phyloP scores from a whole-genome alignment of 2,113 vertebrate genomes.

The Chrysochloris asiatica region DNA sequence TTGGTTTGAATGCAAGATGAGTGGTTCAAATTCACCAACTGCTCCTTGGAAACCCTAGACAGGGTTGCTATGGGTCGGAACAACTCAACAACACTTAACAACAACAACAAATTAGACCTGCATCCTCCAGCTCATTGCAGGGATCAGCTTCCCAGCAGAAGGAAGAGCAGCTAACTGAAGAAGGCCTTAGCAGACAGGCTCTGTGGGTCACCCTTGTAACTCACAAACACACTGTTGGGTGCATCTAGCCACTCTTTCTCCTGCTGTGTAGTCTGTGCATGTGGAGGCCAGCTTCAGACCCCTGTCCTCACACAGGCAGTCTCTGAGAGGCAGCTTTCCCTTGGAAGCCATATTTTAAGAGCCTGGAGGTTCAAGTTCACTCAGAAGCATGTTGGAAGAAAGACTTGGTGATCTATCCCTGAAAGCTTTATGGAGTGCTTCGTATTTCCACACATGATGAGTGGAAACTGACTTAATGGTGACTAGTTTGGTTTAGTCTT shows the following conservation, averaged over 20 bases:
- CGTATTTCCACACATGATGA: neutral
- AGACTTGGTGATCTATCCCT: neutral
- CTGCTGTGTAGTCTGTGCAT: neutral
- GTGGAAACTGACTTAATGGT: neutral
- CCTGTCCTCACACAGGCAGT: accelerated
- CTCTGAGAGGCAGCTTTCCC: neutral
- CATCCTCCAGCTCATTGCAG: neutral
- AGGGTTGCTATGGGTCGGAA: no score
- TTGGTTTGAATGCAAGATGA: no score
- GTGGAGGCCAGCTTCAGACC: no score
- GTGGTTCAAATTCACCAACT: no score
- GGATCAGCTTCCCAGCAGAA: accelerated
- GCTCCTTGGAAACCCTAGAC: no score
- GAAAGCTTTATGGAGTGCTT: neutral
- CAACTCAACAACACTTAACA: no score
- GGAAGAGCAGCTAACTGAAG: neutral
- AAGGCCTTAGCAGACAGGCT: neutral
- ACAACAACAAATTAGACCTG: neutral
- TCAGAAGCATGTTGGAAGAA: neutral
- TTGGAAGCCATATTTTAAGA: neutral
- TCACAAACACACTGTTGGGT: accelerated
- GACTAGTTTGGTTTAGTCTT: neutral
- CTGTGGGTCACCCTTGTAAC: accelerated
- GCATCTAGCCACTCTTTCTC: accelerated
- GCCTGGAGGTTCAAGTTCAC: neutral